phyloP scores from a whole-genome alignment of 2,113 vertebrate species.

The Laticauda colubrina region DNA sequence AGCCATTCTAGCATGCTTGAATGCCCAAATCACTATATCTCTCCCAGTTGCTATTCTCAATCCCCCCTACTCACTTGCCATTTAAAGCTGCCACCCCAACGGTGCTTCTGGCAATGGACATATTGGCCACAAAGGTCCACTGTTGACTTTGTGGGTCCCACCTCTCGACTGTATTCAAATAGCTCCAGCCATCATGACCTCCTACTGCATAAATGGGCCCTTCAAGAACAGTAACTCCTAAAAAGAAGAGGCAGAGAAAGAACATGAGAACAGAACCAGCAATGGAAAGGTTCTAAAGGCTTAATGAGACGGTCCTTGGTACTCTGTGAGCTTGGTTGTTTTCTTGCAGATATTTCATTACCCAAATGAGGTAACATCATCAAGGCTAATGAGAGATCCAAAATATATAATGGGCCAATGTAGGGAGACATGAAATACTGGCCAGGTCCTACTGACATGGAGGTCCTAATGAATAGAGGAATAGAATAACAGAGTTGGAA shows the following conservation, averaged over 20 bases:
- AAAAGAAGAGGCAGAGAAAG: slow-evolving; percentile 46
- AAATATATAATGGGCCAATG: background rate
- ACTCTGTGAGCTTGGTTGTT: background rate
- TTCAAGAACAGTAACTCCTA: slow-evolving; percentile 80
- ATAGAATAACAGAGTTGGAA: too few relatives aligned
- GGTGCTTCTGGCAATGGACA: slow-evolving; percentile 80
- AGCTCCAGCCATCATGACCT: slow-evolving; percentile 82
- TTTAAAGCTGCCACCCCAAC: slow-evolving; percentile 80
- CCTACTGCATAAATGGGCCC: slow-evolving; percentile 81
- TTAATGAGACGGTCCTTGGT: background rate
- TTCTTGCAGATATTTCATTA: background rate
- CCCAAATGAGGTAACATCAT: background rate
- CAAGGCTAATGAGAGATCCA: background rate
- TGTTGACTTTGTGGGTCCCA: slow-evolving; percentile 81
- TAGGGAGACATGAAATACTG: background rate
- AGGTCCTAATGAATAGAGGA: background rate
- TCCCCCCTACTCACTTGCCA: slow-evolving; percentile 77
- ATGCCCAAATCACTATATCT: background rate
- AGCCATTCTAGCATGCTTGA: background rate
- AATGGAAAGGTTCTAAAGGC: background rate
- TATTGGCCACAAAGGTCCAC: slow-evolving; percentile 81
- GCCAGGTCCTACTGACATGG: too few relatives aligned
- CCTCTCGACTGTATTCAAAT: slow-evolving; percentile 78
- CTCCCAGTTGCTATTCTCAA: background rate
- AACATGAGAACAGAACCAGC: slow-evolving; percentile 28